Evolutionary conservation across 37 sponge, comb jelly and placozoan genomes (phyloP).

Genomic region (Ianthella basta): DNA sequence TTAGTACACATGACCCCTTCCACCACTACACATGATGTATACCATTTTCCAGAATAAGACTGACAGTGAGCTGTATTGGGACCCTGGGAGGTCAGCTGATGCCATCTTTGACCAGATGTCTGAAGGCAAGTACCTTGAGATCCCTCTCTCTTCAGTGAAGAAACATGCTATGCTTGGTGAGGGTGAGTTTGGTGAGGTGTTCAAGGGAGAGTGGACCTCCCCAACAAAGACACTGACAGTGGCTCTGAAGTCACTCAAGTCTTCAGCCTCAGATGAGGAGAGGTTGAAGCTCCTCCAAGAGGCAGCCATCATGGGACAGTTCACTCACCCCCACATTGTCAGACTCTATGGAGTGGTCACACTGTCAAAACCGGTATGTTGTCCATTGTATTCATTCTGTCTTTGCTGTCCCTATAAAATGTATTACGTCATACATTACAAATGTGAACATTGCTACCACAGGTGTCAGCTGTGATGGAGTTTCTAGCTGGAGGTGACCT

Average conservation of each 20-base stretch:
- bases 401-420: too few relatives aligned
- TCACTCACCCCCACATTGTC: conserved; percentile 13
- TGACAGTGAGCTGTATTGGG: background rate
- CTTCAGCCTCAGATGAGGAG: conserved; percentile 8
- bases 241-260: conserved; percentile 30
- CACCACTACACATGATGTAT: too few relatives aligned
- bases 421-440: too few relatives aligned
- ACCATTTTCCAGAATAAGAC: too few relatives aligned
- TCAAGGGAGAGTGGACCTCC: conserved; percentile 6
- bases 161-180: background rate
- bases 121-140: conserved; percentile 1
- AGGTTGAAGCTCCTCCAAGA: conserved; percentile 21
- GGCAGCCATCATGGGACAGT: conserved; percentile 28
- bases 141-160: background rate
- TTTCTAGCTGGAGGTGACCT: too few relatives aligned
- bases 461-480: too few relatives aligned
- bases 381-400: background rate
- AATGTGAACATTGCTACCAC: too few relatives aligned
- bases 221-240: background rate
- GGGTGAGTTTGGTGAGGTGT: conserved; percentile 20
- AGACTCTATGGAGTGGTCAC: conserved; percentile 10
- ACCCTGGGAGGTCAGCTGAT: background rate
- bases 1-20: too few relatives aligned
- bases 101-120: background rate
- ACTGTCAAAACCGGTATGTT: background rate